phyloP scores from a whole-genome alignment of 1,140 invertebrate genomes.

The Panagrolaimus sp. region DNA sequence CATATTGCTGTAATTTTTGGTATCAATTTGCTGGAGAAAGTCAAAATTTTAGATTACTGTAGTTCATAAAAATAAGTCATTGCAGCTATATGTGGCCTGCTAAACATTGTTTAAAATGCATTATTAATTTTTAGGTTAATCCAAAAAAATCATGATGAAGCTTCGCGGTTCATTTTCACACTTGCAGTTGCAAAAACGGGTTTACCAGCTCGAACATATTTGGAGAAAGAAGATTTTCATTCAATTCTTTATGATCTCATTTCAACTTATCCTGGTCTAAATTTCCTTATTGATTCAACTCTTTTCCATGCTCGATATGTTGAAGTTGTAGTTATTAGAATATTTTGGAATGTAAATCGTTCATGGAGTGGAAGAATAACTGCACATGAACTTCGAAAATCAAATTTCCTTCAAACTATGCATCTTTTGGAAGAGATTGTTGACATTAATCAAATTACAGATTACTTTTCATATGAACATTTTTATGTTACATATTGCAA shows the following conservation, averaged over 20 bases:
- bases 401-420: slow-evolving; percentile 72
- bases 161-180: slow-evolving; percentile 81
- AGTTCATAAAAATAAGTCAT: too few species aligned
- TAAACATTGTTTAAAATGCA: too few species aligned
- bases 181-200: slow-evolving; percentile 61
- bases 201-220: slow-evolving; percentile 59
- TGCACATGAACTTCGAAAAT: slow-evolving; percentile 79
- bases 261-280: slow-evolving; percentile 95
- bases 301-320: slow-evolving; percentile 95
- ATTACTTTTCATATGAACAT: slow-evolving; percentile 97
- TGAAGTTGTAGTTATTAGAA: slow-evolving; percentile 73
- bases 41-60: too few species aligned
- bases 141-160: slow-evolving; percentile 70
- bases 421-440: slow-evolving; percentile 72
- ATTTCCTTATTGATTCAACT: slow-evolving; percentile 88
- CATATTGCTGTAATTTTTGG: too few species aligned
- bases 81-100: too few species aligned
- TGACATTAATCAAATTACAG: slow-evolving; percentile 88
- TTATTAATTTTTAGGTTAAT: too few species aligned
- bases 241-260: slow-evolving; percentile 86
- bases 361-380: slow-evolving; percentile 92
- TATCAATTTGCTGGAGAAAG: too few species aligned
- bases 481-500: slow-evolving; percentile 99
- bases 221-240: slow-evolving; percentile 74
- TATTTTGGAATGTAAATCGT: slow-evolving; percentile 95